Base-by-base conservation (phyloP, 2,113 vertebrate genomes). In the Puntigrus tetrazona region DNA sequence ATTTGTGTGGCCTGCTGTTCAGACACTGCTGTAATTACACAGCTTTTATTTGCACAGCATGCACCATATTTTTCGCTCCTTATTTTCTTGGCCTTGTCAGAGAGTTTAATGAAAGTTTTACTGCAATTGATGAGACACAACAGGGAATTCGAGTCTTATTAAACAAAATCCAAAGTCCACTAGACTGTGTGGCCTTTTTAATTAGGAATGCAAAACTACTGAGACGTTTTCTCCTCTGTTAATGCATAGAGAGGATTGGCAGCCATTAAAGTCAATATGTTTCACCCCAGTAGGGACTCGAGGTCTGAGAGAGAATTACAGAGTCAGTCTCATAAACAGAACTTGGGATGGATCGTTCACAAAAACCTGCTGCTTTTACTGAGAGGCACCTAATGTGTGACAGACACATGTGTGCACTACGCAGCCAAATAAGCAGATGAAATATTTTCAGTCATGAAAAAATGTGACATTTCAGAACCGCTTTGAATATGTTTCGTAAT, bases 71-170 rank as follows among this genome's bases (percentile, higher is more conserved):
- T 61, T 31, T 22, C 10, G 5, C 38, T 83, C 34, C 52, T 61
- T 55, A 25, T 61, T 50, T 89, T 77, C 57, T 36, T 63, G 69
- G 82, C 41, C 81, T 29, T 78, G 22, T 75, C 82, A 79, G 50
- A 79, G 57, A 55, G 59, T 43, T 78, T 50, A 86, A 75, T 86
- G 80, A 82, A 82, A 86, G 82, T 41, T 86, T 83, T 82, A 88
- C 74, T 82, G 85, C 70, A 84, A 63, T 22, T 65, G 31, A 76
- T 52, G 36, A 86, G 86, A 75, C 27, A 78, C 82, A 87, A 67
- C 52, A 9, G 73, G 43, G 27, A 38, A 67, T 84, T 86, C 55
- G 65, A 83, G 63, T 50, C 78, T 85, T 79, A 84, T 79, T 84
- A 88, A 81, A 78, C 38, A 81, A 84, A 63, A 87, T 79, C 79